Evolutionary conservation across 2,888 invertebrate genomes (phyloP), one percentile per base, ranked within the genome.

Genomic region (Drosophila colorata): DNA sequence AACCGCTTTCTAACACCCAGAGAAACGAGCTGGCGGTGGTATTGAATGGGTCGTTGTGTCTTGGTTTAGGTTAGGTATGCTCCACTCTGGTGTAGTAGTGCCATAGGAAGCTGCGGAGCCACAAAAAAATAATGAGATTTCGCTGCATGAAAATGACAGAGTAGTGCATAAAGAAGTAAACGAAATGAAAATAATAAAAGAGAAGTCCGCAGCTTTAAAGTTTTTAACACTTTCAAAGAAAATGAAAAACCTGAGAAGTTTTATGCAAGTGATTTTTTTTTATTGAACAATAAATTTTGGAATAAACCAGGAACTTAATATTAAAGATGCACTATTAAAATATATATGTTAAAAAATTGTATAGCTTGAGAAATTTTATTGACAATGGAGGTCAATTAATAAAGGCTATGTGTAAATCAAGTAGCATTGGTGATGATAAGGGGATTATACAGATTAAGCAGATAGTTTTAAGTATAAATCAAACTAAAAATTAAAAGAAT

Each of bases 71-170:
- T n/a, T 40, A 41, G 40, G 28, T 31, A 31, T n/a, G n/a, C n/a
- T 16, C 11, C 16, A 23, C 11, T 14, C 37, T 14, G 25, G 25
- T 13, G 25, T 8, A n/a, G 8, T 8, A 11, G 9, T 31, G 55
- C 46, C 59, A 71, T 25, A 41, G 57, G 38, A 61, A 69, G 18
- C 74, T 56, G 52, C 7, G 44, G 44, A 46, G 48, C 35, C 51
- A 57, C 52, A 71, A 74, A 73, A 60, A 69, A 70, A 60, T 72
- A 78, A 78, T 74, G 65, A 63, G 64, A 80, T 75, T 85, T 72
- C 43, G 31, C 23, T 38, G 59, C 56, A 64, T 43, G 63, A 56
- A 23, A 73, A 48, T 59, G 38, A 49, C 63, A 52, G 28, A 41
- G 20, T n/a, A 41, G 25, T 47, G 43, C 49, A 47, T 46, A 37